Conservation (phyloP, 1,140 invertebrate species). For the Drosophila miranda region DNA sequence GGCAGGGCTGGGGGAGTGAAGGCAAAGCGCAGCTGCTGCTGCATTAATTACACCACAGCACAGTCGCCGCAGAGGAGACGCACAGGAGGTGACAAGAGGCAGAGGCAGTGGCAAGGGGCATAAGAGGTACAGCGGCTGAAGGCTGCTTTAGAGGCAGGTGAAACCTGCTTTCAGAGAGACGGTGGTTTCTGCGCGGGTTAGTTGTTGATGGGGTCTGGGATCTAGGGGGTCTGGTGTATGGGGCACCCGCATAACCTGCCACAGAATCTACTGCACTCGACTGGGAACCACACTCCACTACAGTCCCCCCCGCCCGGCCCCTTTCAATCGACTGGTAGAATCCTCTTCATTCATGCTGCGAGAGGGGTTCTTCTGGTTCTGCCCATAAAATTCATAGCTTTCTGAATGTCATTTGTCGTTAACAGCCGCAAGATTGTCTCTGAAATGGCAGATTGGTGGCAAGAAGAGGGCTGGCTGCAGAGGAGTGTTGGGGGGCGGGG, state of each 20-base stretch:
- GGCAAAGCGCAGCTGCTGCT: conserved; percentile 75
- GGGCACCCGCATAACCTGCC: conserved; percentile 65
- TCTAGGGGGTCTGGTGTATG: conserved; percentile 3
- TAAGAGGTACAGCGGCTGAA: conserved; percentile 2
- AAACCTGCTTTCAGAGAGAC: conserved; percentile 57
- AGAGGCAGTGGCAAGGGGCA: neutral
- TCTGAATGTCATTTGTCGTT: conserved; percentile 77
- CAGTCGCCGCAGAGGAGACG: conserved; percentile 24
- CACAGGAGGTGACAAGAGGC: neutral
- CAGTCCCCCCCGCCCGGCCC: conserved; percentile 2
- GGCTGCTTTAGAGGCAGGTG: conserved; percentile 24
- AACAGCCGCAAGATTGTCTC: conserved; percentile 62
- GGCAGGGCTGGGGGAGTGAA: conserved; percentile 22
- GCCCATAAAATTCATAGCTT: conserved; percentile 72
- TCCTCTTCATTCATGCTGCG: conserved; percentile 57
- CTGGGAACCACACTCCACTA: neutral
- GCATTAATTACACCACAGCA: conserved; percentile 74
- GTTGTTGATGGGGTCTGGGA: conserved; percentile 17
- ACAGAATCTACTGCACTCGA: neutral
- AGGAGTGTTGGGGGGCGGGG: neutral
- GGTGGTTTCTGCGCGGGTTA: too few relatives aligned
- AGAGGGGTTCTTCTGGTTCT: conserved; percentile 4
- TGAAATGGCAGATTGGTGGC: conserved; percentile 13
- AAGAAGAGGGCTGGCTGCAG: neutral
- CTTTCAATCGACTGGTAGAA: conserved; percentile 10